Evolutionary conservation across 2,888 invertebrate species (phyloP).

Genomic region (Phasia obesa): DNA sequence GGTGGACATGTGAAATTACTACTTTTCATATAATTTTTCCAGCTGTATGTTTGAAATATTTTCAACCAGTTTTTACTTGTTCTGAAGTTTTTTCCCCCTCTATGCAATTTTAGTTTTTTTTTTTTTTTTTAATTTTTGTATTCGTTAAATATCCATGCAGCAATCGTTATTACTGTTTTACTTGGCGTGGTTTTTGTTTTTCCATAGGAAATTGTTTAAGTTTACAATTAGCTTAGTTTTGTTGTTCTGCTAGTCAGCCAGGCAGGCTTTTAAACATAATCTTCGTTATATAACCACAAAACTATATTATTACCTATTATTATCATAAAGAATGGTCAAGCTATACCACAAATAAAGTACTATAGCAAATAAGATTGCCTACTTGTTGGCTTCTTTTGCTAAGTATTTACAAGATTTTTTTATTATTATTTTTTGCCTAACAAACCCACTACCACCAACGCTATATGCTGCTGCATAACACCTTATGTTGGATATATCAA

Average conservation of each 20-base stretch:
- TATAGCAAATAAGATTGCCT: conserved; percentile 63
- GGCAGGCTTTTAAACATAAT: conserved; percentile 64
- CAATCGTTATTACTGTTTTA: conserved; percentile 39
- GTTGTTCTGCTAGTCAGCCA: conserved; percentile 27
- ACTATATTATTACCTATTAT: conserved; percentile 67
- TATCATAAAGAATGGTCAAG: conserved; percentile 68
- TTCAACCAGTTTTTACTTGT: conserved; percentile 63
- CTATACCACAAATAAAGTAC: conserved; percentile 47
- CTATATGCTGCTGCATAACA: conserved; percentile 39
- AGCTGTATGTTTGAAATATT: conserved; percentile 51
- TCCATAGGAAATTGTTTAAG: conserved; percentile 63
- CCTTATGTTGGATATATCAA: conserved; percentile 51
- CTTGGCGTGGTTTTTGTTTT: conserved; percentile 41
- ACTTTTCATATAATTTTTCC: conserved; percentile 42
- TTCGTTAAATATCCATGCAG: conserved; percentile 36
- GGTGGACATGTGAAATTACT: conserved; percentile 72
- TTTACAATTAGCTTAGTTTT: conserved; percentile 62
- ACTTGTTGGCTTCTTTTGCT: conserved; percentile 44
- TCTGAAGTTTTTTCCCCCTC: no score
- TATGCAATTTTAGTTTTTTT: no score
- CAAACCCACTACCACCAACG: conserved; percentile 68
- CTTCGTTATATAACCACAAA: conserved; percentile 66
- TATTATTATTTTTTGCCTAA: conserved; percentile 3
- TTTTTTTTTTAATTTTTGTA: neutral
- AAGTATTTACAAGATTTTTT: conserved; percentile 36